phyloP scores from a whole-genome alignment of 2,888 invertebrate species.

The Habrosyne pyritoides region DNA sequence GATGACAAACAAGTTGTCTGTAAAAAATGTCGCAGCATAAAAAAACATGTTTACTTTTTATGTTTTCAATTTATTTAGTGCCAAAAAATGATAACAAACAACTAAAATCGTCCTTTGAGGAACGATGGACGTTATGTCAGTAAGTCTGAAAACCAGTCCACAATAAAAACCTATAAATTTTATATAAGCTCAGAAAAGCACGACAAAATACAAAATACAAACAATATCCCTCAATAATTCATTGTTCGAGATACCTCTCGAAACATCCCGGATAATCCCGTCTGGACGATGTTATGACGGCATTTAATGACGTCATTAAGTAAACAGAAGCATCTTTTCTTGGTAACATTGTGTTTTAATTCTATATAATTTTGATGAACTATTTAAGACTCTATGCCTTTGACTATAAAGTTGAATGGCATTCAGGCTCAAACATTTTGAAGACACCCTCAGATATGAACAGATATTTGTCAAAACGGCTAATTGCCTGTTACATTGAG shows the following conservation, averaged over 20 bases:
- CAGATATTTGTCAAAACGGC: conserved; percentile 68
- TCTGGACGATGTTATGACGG: conserved; percentile 58
- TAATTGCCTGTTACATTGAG: conserved; percentile 63
- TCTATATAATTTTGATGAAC: conserved; percentile 5
- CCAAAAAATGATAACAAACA: too few relatives aligned
- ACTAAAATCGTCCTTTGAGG: too few relatives aligned
- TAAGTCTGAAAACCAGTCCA: too few relatives aligned
- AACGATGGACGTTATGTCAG: too few relatives aligned
- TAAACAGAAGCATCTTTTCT: conserved; percentile 66
- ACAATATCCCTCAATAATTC: conserved; percentile 15
- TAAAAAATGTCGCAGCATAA: too few relatives aligned
- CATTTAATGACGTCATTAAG: conserved; percentile 73
- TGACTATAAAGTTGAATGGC: conserved; percentile 5
- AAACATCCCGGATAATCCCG: conserved; percentile 54
- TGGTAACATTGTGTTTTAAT: conserved; percentile 58
- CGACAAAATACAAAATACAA: conserved; percentile 12
- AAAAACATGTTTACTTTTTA: too few relatives aligned
- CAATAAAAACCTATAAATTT: too few relatives aligned
- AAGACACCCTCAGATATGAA: conserved; percentile 52
- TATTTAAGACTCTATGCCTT: conserved; percentile 19
- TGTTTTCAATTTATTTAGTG: too few relatives aligned
- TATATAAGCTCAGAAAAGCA: background rate
- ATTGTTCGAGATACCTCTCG: conserved; percentile 27
- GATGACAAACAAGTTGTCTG: too few relatives aligned
- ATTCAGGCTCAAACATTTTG: conserved; percentile 15